These are phyloP conservation scores for Eulacestoma nigropectus DNA, from an alignment of 2,113 vertebrate species.

Conservation along the genomic window DNA sequence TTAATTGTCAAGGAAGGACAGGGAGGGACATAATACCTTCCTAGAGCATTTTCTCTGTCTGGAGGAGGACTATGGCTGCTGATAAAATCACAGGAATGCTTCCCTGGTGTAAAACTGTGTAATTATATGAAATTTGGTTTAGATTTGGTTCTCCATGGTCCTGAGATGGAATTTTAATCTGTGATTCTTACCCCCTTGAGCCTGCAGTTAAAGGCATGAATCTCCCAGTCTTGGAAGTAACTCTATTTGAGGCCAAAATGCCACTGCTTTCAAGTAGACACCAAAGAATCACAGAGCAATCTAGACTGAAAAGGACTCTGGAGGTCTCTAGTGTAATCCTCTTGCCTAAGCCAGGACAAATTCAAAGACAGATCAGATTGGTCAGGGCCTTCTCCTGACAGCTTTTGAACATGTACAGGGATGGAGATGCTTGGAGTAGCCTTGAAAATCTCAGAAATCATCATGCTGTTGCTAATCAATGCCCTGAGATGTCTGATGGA, in stretches of 20 bases:
- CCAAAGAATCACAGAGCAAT: neutral
- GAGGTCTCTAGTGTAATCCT: neutral
- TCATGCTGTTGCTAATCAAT: neutral
- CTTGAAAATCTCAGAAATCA: neutral
- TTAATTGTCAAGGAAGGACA: neutral
- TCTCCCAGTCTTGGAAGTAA: neutral
- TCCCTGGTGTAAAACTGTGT: neutral
- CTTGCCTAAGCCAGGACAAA: neutral
- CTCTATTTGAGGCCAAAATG: neutral
- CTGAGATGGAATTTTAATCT: neutral
- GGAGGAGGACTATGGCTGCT: neutral
- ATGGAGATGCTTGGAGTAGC: neutral
- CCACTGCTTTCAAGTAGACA: neutral
- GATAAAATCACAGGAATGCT: neutral
- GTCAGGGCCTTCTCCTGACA: neutral
- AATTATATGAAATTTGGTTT: neutral
- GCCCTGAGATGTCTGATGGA: neutral
- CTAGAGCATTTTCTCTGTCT: neutral
- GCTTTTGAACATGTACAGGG: neutral
- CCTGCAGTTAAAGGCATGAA: neutral
- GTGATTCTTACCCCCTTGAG: neutral
- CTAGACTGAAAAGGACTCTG: neutral
- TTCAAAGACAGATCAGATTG: neutral
- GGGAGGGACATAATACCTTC: neutral
- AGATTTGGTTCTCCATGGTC: neutral